Evolutionary conservation across 1,140 invertebrate genomes (phyloP), one percentile per base, ranked within the genome.

Genomic region (Drosophila nasuta): DNA sequence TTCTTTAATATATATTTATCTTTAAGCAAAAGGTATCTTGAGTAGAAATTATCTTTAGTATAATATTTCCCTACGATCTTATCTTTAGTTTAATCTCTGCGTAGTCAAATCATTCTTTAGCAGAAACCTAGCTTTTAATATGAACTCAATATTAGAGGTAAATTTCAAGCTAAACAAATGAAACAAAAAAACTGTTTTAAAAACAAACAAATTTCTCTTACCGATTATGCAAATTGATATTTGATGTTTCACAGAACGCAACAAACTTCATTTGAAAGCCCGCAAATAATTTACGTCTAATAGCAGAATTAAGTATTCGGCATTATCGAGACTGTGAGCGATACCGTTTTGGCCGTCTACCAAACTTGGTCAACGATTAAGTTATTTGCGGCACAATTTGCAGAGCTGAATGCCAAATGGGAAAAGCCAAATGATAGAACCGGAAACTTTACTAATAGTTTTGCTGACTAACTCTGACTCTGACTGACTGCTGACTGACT

Each of bases 371-470:
- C 13, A 35, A 56, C 28, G 33, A 20, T 52, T 30, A 52, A 65
- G 13, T 54, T 54, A 25, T 52, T 52, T 52, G 28, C 28, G 51
- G 35, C 20, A 43, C 49, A 17, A 15, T 52, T 54, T n/a, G 30
- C 15, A 35, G 17, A 54, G 45, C 20, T 20, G 35, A 35, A 70
- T 54, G 35, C 38, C 28, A 45, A 60, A 45, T 46, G 17, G 57
- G 33, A 68, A 48, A 54, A 56, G 38, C 10, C 38, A 56, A 62
- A 57, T 54, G 51, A 35, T 25, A 17, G 17, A 56, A 49, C 28
- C 33, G 73, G 60, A 75, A 71, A 71, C 64, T 46, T 48, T 49
- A 15, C 17, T 64, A 75, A 71, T 49, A 71, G 72, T 49, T 25
- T 63, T 33, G 71, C 49, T 52, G 35, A 38, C 64, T 60, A 58